phyloP scores from a whole-genome alignment of 1,140 invertebrate species.

The Drosophila simulans region DNA sequence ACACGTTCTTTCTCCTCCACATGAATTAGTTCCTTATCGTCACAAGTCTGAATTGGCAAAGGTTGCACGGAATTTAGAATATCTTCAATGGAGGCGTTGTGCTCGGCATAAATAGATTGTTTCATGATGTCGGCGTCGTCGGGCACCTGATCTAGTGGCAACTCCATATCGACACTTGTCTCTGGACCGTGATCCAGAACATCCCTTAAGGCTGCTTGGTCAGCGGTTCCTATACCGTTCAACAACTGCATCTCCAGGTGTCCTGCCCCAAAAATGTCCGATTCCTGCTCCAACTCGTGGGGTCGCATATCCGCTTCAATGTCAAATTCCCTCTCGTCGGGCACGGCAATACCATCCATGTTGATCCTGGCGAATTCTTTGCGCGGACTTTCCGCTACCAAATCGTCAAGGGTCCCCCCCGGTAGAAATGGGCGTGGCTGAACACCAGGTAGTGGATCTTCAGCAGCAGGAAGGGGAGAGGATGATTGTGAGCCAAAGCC shows the following conservation, averaged over 20 bases:
- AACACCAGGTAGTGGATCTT: conserved; percentile 17
- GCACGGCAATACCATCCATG: conserved; percentile 71
- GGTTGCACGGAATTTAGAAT: conserved; percentile 79
- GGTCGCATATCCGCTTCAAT: conserved; percentile 68
- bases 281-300: conserved; percentile 69
- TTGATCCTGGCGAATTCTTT: conserved; percentile 62
- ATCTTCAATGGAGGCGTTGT: conserved; percentile 67
- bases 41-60: conserved; percentile 46
- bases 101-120: conserved; percentile 59
- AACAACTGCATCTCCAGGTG: conserved; percentile 35
- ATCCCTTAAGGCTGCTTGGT: conserved; percentile 23
- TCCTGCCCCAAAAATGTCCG: conserved; percentile 48
- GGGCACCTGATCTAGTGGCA: conserved; percentile 19
- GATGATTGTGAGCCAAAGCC: conserved; percentile 68
- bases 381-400: conserved; percentile 77
- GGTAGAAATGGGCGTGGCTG: conserved; percentile 57
- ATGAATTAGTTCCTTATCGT: conserved; percentile 67
- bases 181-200: conserved; percentile 71
- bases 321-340: conserved; percentile 71
- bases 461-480: conserved; percentile 50
- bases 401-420: conserved; percentile 52
- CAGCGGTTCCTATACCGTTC: conserved; percentile 20
- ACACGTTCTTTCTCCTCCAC: conserved; percentile 78
- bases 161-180: conserved; percentile 73
- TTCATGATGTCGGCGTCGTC: conserved; percentile 64